phyloP scores from a whole-genome alignment of 2,888 invertebrate species.

The Pyrocoelia pectoralis region DNA sequence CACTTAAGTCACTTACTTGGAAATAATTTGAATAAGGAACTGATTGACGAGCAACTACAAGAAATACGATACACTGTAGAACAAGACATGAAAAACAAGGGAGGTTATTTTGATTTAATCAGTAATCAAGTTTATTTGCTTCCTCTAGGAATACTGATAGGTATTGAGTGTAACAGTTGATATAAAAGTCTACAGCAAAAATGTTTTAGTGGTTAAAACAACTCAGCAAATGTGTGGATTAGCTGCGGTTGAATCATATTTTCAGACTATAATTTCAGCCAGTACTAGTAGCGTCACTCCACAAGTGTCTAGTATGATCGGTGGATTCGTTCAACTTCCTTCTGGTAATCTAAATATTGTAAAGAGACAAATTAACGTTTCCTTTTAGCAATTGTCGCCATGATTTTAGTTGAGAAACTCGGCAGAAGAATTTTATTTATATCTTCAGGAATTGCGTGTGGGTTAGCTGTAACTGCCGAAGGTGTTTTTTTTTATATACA shows the following conservation, averaged over 20 bases:
- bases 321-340: constrained; percentile 66
- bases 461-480: constrained; percentile 62
- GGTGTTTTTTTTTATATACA: constrained; percentile 66
- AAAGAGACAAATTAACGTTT: not conserved
- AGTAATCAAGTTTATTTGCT: constrained; percentile 31
- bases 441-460: constrained; percentile 64
- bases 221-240: constrained; percentile 69
- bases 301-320: constrained; percentile 65
- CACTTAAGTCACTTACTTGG: constrained; percentile 42
- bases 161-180: constrained; percentile 52
- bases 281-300: constrained; percentile 64
- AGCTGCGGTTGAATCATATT: constrained; percentile 67
- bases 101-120: constrained; percentile 52
- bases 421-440: constrained; percentile 66
- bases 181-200: constrained; percentile 54
- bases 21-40: constrained; percentile 17
- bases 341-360: constrained; percentile 56
- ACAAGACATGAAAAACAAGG: constrained; percentile 53
- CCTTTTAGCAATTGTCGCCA: constrained; percentile 25
- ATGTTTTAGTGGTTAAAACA: constrained; percentile 63
- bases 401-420: constrained; percentile 59
- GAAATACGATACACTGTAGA: constrained; percentile 50
- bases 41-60: constrained; percentile 50
- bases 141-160: not conserved
- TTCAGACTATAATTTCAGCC: constrained; percentile 67